These are phyloP conservation scores for Stigmatopora argus DNA, from an alignment of 2,113 vertebrate genomes.

Conservation along the genomic window DNA sequence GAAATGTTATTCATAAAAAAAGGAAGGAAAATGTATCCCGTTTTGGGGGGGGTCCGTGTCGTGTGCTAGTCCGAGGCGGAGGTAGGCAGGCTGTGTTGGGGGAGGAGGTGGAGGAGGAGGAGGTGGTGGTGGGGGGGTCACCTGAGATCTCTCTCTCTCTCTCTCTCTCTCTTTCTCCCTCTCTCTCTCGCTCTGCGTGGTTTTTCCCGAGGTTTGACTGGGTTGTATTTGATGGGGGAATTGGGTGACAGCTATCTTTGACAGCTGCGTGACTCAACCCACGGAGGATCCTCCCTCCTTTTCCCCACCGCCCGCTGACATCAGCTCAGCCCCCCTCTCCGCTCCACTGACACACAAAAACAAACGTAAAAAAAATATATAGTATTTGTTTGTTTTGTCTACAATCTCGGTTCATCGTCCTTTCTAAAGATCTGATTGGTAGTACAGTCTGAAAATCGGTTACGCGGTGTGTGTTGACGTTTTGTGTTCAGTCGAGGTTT, in stretches of 20 bases:
- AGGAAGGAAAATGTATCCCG: neutral
- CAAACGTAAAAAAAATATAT: constrained; percentile 16
- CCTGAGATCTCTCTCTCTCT: constrained; percentile 64
- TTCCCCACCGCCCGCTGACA: constrained; percentile 67
- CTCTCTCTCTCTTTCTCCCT: neutral
- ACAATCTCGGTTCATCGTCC: neutral
- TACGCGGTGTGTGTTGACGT: neutral
- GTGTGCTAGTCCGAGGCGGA: constrained; percentile 3
- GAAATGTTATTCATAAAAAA: constrained; percentile 42
- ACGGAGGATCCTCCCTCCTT: constrained; percentile 67
- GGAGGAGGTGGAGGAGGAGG: neutral
- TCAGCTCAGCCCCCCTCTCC: constrained; percentile 52
- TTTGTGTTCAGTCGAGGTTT: constrained; percentile 22
- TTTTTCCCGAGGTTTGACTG: constrained; percentile 54
- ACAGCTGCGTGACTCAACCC: constrained; percentile 79
- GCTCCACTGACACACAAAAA: constrained; percentile 50
- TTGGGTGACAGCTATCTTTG: constrained; percentile 80
- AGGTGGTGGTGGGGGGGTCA: constrained; percentile 36
- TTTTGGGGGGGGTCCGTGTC: neutral
- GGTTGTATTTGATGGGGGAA: constrained; percentile 72
- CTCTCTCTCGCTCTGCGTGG: neutral
- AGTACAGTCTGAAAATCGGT: neutral
- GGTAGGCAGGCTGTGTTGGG: constrained; percentile 9
- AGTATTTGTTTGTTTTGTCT: neutral
- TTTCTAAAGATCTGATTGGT: neutral